phyloP scores from a whole-genome alignment of 2,113 vertebrate genomes.

The Engystomops pustulosus region DNA sequence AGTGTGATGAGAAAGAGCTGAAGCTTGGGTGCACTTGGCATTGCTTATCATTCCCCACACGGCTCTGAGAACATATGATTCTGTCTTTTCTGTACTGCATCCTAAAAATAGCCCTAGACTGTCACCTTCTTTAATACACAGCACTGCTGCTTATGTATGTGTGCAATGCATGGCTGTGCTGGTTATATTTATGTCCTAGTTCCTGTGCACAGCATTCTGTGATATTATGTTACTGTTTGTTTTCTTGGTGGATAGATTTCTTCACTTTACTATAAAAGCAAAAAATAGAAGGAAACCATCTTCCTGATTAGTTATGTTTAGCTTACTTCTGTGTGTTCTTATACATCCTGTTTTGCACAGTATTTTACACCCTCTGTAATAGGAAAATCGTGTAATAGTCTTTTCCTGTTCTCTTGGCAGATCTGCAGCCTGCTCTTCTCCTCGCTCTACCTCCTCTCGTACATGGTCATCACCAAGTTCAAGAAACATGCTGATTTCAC shows the following conservation, averaged over 20 bases:
- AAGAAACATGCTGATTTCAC: constrained; percentile 91
- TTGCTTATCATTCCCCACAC: background rate
- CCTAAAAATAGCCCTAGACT: background rate
- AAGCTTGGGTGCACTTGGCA: background rate
- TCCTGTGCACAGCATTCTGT: background rate
- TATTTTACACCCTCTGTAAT: background rate
- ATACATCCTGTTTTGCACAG: background rate
- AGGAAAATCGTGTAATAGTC: background rate
- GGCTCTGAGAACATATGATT: background rate
- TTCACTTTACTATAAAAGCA: background rate
- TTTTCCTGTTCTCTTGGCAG: constrained; percentile 69
- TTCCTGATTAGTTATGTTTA: background rate
- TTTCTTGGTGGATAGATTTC: background rate
- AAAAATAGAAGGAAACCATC: background rate
- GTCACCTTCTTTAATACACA: background rate
- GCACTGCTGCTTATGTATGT: background rate
- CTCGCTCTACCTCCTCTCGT: constrained; percentile 91
- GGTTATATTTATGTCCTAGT: background rate
- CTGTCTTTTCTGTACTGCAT: background rate
- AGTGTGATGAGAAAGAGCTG: too few species aligned
- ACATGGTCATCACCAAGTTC: constrained; percentile 90
- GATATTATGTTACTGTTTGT: background rate
- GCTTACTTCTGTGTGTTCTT: background rate
- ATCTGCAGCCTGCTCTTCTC: constrained; percentile 91
- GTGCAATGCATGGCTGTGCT: background rate